These are phyloP conservation scores for Aleiodes alternator DNA, from an alignment of 2,888 invertebrate species.

Conservation along the genomic window DNA sequence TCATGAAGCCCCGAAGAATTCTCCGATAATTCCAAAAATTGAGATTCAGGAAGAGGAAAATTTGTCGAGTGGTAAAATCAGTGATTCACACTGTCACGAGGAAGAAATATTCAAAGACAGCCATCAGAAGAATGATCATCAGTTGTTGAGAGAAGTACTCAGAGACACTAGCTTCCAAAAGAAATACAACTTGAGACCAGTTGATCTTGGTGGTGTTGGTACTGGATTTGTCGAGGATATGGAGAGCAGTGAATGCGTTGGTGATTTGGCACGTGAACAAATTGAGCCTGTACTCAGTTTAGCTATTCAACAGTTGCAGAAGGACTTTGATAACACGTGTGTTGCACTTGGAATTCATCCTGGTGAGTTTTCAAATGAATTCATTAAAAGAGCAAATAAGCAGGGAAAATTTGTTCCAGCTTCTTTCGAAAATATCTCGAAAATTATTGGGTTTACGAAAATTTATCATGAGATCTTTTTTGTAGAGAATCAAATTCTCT, in stretches of 20 bases:
- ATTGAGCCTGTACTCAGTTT: slow-evolving; percentile 89
- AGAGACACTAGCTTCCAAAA: slow-evolving; percentile 91
- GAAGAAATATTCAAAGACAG: slow-evolving; percentile 64
- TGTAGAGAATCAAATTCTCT: too few relatives aligned
- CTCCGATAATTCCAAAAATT: slow-evolving; percentile 52
- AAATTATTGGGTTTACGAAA: too few relatives aligned
- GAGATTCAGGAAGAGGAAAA: slow-evolving; percentile 75
- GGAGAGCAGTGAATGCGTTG: slow-evolving; percentile 81
- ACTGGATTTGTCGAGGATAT: slow-evolving; percentile 77
- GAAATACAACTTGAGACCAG: slow-evolving; percentile 87
- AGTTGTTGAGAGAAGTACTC: slow-evolving; percentile 86
- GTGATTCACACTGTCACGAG: slow-evolving; percentile 58
- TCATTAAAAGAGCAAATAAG: neutral
- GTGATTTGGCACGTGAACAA: slow-evolving; percentile 82
- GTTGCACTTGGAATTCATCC: slow-evolving; percentile 90
- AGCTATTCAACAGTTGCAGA: slow-evolving; percentile 90
- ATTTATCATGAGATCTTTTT: too few relatives aligned
- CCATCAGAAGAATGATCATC: slow-evolving; percentile 78
- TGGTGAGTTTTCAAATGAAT: slow-evolving; percentile 79
- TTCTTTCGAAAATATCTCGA: too few relatives aligned
- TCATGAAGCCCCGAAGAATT: slow-evolving; percentile 50
- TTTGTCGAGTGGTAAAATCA: slow-evolving; percentile 25
- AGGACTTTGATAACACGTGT: slow-evolving; percentile 91
- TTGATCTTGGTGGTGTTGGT: slow-evolving; percentile 81
- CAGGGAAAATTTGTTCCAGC: too few relatives aligned